Base-by-base conservation (phyloP, 2,113 vertebrate species). In the Callipepla californica region DNA sequence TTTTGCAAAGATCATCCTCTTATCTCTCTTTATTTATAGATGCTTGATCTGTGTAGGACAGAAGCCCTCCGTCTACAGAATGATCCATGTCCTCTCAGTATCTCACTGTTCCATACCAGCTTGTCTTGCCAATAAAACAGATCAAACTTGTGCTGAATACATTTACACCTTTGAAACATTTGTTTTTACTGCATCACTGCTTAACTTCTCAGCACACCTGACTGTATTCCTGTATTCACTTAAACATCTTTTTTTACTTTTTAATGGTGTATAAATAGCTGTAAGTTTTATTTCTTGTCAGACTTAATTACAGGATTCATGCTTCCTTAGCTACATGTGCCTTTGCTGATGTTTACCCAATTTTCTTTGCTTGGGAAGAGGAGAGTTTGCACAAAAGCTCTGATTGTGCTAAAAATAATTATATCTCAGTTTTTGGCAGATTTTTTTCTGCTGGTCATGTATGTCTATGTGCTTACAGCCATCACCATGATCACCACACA, bases 241-340 rank as follows among this genome's bases (percentile, higher is more conserved):
- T 91, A 65, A 93, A 47, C 25, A 61, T 51, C 32, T 69, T 55
- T 66, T 84, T 53, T 28, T 62, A 84, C 14, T 53, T 53, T 44
- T 77, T 89, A 74, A 28, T 47, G 28, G 30, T n/a, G 26, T 44
- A 36, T 23, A 93, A 93, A 95, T 89, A 95, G 34, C 34, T 93
- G 80, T 76, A 32, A 18, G 15, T 92, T 93, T 82, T 61, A 53
- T 74, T 74, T 88, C 40, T 80, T 90, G 81, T 88, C 93, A 86
- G 38, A 58, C 77, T 91, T 95, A 95, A 95, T 95, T 91, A 93
- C 44, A 58, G 47, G 44, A 59, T 81, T 93, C 59, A 19, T 4
- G 50, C 66, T 91, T 67, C 59, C 81, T 74, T 73, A 28, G 3
- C 67, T 85, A 25, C 32, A 17, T 4, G 6, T 58, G 76, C 11